Percentiles rank a stretch among this genome's conserved stretches.
These are phyloP conservation scores for Muntiacus muntjak DNA, from an alignment of 2,113 vertebrate species.

Conservation along the genomic window DNA sequence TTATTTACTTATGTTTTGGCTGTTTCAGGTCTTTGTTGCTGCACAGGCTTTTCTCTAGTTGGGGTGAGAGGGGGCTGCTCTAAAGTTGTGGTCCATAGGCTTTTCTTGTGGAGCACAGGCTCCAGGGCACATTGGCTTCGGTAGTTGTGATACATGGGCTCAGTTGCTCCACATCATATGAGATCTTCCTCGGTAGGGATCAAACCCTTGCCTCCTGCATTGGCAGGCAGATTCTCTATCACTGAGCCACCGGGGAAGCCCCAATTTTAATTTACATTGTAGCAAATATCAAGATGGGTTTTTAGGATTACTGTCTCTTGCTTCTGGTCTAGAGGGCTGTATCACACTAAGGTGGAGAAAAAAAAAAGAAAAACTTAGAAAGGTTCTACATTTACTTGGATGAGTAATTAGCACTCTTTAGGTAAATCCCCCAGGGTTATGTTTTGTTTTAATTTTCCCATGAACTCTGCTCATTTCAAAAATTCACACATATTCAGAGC, in stretches of 20 bases:
- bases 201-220: neutral
- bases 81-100: neutral
- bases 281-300: neutral
- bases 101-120: neutral
- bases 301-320: slow-evolving; percentile 19
- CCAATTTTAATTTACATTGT: neutral
- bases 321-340: neutral
- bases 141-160: neutral
- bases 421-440: neutral
- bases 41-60: neutral
- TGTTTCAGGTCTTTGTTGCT: neutral
- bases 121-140: neutral
- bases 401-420: slow-evolving; percentile 17
- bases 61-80: neutral
- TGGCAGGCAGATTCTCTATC: neutral
- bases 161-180: neutral
- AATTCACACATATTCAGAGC: neutral
- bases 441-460: slow-evolving; percentile 23
- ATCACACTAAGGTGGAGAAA: neutral
- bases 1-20: neutral
- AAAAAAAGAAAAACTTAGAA: neutral
- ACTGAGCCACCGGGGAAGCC: neutral
- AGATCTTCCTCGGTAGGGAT: neutral
- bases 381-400: neutral
- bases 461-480: neutral